These are phyloP conservation scores for Phyllotreta cruciferae DNA, from an alignment of 2,888 invertebrate genomes.

Conservation along the genomic window DNA sequence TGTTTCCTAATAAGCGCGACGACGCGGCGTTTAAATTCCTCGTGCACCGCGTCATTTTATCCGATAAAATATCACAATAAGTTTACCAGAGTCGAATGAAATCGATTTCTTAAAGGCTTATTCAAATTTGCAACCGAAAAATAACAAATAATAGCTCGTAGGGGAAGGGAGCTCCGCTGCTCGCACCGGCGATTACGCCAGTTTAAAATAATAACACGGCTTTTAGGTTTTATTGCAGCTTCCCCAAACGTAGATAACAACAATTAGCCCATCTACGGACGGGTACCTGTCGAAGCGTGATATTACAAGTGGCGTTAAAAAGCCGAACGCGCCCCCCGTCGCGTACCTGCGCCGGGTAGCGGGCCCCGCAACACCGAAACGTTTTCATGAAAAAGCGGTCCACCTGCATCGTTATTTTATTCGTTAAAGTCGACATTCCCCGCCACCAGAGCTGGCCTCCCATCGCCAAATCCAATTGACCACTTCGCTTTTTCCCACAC, in stretches of 20 bases:
- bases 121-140: too few relatives aligned
- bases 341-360: constrained; percentile 33
- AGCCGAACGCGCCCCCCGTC: constrained; percentile 39
- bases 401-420: constrained; percentile 34
- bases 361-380: constrained; percentile 30
- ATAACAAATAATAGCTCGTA: constrained; percentile 1
- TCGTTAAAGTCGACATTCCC: too few relatives aligned
- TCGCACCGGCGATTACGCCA: constrained; percentile 32
- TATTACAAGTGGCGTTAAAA: constrained; percentile 41
- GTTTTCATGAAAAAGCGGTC: constrained; percentile 37
- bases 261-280: constrained; percentile 33
- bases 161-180: background rate
- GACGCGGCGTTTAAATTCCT: too few relatives aligned
- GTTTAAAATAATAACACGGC: constrained; percentile 39
- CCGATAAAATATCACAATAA: too few relatives aligned
- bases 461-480: too few relatives aligned
- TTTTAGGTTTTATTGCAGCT: constrained; percentile 38
- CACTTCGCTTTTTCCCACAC: too few relatives aligned
- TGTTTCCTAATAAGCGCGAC: too few relatives aligned
- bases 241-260: constrained; percentile 32
- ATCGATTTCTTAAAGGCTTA: too few relatives aligned
- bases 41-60: too few relatives aligned
- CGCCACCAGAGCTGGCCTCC: too few relatives aligned
- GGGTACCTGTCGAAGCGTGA: constrained; percentile 38
- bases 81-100: too few relatives aligned